Conservation (phyloP, 1,140 invertebrate genomes). For the Varroa destructor region DNA sequence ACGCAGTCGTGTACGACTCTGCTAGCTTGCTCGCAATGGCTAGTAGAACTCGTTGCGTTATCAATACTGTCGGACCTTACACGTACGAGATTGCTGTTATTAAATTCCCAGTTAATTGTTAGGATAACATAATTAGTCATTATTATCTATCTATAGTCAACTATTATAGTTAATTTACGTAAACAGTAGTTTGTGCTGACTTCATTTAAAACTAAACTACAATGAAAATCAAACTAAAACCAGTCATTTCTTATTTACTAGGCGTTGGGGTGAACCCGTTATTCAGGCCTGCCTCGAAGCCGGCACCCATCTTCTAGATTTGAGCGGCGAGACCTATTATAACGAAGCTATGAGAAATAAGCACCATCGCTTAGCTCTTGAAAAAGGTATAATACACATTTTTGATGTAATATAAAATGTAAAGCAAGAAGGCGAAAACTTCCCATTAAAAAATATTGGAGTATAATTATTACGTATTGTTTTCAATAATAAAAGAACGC, state of each 20-base stretch:
- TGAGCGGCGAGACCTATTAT: slow-evolving; percentile 10
- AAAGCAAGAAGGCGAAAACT: too few species aligned
- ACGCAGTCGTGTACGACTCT: neutral
- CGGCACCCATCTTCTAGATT: slow-evolving; percentile 13
- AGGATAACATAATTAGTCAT: too few species aligned
- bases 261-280: slow-evolving; percentile 15
- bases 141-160: too few species aligned
- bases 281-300: neutral
- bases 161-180: too few species aligned
- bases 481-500: too few species aligned
- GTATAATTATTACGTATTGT: too few species aligned
- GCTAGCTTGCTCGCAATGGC: neutral
- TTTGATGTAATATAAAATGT: too few species aligned
- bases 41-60: slow-evolving; percentile 11
- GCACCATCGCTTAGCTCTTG: neutral
- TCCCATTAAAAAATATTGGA: too few species aligned
- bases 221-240: too few species aligned
- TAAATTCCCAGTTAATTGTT: too few species aligned
- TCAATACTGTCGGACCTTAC: slow-evolving; percentile 16
- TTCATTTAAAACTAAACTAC: too few species aligned
- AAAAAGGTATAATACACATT: slow-evolving; percentile 3
- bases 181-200: too few species aligned
- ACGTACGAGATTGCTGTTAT: neutral
- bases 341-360: slow-evolving; percentile 17
- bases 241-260: neutral